phyloP scores from a whole-genome alignment of 2,888 invertebrate genomes.

The Spialia ferax region DNA sequence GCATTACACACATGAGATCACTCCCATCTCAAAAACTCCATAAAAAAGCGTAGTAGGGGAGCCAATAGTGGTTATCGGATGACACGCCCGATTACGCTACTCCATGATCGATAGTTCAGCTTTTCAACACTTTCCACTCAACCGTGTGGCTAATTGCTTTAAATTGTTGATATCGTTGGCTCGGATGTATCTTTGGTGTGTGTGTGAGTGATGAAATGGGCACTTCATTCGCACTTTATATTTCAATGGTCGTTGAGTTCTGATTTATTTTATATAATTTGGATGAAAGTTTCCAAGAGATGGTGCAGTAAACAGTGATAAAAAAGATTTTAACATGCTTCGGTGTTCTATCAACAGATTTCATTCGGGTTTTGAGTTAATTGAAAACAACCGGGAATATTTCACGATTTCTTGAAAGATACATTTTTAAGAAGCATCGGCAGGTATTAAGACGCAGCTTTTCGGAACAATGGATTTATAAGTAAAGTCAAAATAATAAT shows the following conservation, averaged over 20 bases:
- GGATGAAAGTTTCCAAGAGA: too few relatives aligned
- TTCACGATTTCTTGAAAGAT: too few relatives aligned
- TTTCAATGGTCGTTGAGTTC: not conserved
- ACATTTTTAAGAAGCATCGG: too few relatives aligned
- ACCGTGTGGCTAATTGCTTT: slow-evolving; percentile 10
- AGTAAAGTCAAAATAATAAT: not conserved
- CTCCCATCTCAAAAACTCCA: slow-evolving; percentile 10
- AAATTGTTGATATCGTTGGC: slow-evolving; percentile 8
- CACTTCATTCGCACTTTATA: not conserved
- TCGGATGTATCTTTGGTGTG: not conserved
- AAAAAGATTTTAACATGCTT: too few relatives aligned
- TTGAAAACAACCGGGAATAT: too few relatives aligned
- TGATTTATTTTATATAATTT: too few relatives aligned
- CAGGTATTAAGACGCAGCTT: not conserved
- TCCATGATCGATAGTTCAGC: slow-evolving; percentile 16
- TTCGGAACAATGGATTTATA: not conserved
- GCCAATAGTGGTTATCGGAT: slow-evolving; percentile 30
- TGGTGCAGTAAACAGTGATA: too few relatives aligned
- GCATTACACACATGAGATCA: slow-evolving; percentile 28
- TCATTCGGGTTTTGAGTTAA: too few relatives aligned
- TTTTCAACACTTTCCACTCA: slow-evolving; percentile 31
- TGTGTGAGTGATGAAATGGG: not conserved
- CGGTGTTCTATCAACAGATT: too few relatives aligned
- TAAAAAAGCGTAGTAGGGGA: slow-evolving; percentile 31
- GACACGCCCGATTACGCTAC: slow-evolving; percentile 31